These are phyloP conservation scores for Pelecanus crispus DNA, from an alignment of 2,113 vertebrate species.

Conservation along the genomic window DNA sequence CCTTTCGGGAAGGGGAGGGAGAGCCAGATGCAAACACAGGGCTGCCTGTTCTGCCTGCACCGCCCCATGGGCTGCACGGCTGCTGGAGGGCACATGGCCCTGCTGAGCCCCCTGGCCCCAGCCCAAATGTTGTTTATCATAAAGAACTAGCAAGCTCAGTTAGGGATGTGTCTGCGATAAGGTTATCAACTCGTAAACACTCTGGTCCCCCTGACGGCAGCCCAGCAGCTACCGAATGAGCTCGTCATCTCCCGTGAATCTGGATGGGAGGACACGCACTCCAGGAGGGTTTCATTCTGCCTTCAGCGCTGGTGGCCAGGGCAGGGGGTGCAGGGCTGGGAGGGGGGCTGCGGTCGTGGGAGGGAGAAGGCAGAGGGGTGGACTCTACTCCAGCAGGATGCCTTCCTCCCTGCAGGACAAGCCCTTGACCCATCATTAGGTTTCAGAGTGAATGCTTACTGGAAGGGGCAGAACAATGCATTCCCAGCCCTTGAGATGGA, in stretches of 20 bases:
- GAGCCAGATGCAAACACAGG: background rate
- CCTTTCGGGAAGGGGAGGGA: background rate
- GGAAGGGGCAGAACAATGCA: background rate
- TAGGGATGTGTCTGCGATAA: background rate
- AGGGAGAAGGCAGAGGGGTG: background rate
- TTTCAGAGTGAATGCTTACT: background rate
- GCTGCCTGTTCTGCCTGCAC: background rate
- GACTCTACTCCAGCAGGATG: background rate
- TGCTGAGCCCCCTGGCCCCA: background rate
- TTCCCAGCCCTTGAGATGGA: background rate
- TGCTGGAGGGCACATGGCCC: background rate
- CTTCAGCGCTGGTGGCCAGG: rapidly evolving
- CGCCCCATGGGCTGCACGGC: background rate
- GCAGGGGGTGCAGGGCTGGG: too few species aligned
- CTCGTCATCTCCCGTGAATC: rapidly evolving
- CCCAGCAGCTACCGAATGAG: background rate
- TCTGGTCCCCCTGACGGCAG: background rate
- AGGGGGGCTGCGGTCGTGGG: rapidly evolving
- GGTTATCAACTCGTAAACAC: background rate
- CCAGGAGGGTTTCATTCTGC: background rate
- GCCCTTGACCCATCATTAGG: background rate
- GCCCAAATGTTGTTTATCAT: conserved; percentile 50
- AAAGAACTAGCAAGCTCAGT: conserved; percentile 41
- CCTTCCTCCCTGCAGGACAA: background rate
- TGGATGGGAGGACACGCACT: rapidly evolving